Evolutionary conservation across 2,888 invertebrate genomes (phyloP).

Genomic region (Notocelia uddmanniana): DNA sequence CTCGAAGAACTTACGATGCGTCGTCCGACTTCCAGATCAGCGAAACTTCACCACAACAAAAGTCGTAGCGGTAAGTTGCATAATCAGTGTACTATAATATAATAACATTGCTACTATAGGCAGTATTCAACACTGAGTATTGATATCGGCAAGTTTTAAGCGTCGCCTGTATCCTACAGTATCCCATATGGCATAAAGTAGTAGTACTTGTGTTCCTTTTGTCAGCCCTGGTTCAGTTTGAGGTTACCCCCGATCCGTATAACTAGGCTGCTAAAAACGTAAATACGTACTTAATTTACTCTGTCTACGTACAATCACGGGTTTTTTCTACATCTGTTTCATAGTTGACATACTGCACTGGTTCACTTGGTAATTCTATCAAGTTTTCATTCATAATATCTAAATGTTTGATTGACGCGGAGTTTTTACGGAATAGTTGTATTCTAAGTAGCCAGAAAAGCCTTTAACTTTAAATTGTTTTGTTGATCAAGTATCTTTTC

Average conservation of each 20-base stretch:
- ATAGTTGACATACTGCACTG: neutral
- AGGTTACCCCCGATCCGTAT: neutral
- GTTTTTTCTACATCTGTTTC: neutral
- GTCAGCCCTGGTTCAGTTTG: neutral
- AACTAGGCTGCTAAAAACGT: neutral
- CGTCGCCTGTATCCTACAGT: neutral
- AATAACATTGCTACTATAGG: slow-evolving; percentile 8
- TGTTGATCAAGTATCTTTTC: neutral
- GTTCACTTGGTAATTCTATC: neutral
- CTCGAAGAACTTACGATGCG: slow-evolving; percentile 68
- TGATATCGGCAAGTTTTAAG: neutral
- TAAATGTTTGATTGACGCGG: neutral
- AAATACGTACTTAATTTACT: slow-evolving; percentile 4
- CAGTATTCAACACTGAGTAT: slow-evolving; percentile 1
- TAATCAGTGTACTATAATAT: slow-evolving; percentile 58
- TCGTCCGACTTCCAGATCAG: slow-evolving; percentile 67
- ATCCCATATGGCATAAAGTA: neutral
- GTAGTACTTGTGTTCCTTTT: neutral
- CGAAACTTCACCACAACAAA: slow-evolving; percentile 72
- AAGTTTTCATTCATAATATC: slow-evolving; percentile 1
- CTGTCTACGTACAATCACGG: neutral
- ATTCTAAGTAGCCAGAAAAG: too few relatives aligned
- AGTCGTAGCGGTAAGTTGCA: slow-evolving; percentile 81
- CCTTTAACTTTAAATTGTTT: neutral
- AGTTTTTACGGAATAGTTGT: too few relatives aligned